Evolutionary conservation across 1,140 invertebrate genomes (phyloP), one percentile per base, ranked within the genome.

Genomic region (Pogonomyrmex barbatus): DNA sequence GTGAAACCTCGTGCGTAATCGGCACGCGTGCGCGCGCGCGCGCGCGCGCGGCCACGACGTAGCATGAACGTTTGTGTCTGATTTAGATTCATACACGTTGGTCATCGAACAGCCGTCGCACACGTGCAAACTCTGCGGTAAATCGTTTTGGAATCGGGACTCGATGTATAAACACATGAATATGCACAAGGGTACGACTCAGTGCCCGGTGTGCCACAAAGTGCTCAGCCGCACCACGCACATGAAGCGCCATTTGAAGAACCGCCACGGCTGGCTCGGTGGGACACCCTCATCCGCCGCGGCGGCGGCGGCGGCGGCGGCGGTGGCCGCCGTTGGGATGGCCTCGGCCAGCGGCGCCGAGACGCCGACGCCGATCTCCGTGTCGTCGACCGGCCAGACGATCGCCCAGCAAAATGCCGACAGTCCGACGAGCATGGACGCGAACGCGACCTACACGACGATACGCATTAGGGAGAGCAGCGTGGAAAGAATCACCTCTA

Each of bases 141-240:
- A 95, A 95, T 93, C 94, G 76, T 95, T 95, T 94, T 95, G 94
- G 94, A 95, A 95, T 91, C 94, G 95, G 83, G 94, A 95, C 93
- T 95, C 95, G 89, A 94, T 96, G 93, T 95, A 95, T 93, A 95
- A 95, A 91, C 95, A 96, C 93, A 95, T 95, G 93, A 95, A 95
- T 89, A 95, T 95, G 93, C 95, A 96, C 92, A 95, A 94, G 86
- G 95, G 95, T 62, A 95, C 95, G 65, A 96, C 95, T 77, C 94
- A 95, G 90, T 96, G 95, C 87, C 95, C 95, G 45, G 94, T 95
- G 85, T 96, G 95, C 90, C 93, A 95, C 89, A 95, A 95, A 93
- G 94, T 95, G 81, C 93, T 95, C 85, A 95, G 95, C 92, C 94
- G 95, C 89, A 95, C 94, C 76, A 95, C 94, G 81, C 94, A 95